phyloP scores from a whole-genome alignment of 92 coral and sea anemone species.

The Plumapathes pennacea region DNA sequence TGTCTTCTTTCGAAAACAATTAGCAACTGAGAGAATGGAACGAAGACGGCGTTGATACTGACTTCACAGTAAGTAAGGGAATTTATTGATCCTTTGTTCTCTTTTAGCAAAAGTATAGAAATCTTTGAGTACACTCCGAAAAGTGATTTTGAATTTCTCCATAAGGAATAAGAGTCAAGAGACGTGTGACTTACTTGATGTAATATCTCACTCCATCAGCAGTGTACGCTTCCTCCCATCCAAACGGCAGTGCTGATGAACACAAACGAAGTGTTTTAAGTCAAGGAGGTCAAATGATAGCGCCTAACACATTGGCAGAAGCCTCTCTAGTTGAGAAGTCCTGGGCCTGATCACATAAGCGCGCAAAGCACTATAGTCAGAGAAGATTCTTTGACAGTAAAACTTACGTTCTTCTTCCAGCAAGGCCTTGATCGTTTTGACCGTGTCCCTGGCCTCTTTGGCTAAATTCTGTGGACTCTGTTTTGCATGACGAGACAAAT shows the following conservation, averaged over 20 bases:
- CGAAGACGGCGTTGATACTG: too few relatives aligned
- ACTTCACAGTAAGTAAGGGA: too few relatives aligned
- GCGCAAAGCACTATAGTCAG: too few relatives aligned
- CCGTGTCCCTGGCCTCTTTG: slow-evolving; percentile 87
- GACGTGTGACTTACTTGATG: slow-evolving; percentile 92
- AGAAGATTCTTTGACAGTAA: too few relatives aligned
- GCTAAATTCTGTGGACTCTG: slow-evolving; percentile 77
- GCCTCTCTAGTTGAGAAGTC: background rate
- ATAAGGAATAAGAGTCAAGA: too few relatives aligned
- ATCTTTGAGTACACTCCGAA: too few relatives aligned
- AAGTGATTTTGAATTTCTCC: too few relatives aligned
- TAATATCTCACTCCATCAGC: slow-evolving; percentile 97
- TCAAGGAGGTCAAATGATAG: background rate
- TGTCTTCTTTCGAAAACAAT: too few relatives aligned
- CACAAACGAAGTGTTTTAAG: background rate
- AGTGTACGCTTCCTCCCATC: slow-evolving; percentile 99
- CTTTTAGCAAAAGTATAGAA: too few relatives aligned
- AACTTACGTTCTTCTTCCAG: slow-evolving; percentile 96
- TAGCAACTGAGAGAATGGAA: too few relatives aligned
- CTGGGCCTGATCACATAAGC: too few relatives aligned
- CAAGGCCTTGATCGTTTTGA: slow-evolving; percentile 77
- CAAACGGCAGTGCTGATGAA: slow-evolving; percentile 84
- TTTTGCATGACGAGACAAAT: slow-evolving; percentile 88
- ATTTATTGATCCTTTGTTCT: too few relatives aligned
- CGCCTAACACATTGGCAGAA: background rate